Evolutionary conservation across 2,888 invertebrate species (phyloP).

Genomic region (Ornithoptera alexandrae): DNA sequence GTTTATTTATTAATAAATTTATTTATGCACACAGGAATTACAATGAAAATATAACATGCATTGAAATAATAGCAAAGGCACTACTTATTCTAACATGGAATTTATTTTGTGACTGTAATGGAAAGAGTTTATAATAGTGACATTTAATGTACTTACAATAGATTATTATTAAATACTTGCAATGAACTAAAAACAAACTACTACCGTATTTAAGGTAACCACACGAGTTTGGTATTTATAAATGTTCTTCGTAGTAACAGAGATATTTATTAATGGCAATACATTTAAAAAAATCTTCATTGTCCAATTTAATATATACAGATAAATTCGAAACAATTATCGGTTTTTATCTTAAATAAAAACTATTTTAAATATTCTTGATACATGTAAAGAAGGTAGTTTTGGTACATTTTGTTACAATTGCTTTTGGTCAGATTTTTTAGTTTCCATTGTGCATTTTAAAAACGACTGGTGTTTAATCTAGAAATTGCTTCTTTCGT

Average conservation of each 20-base stretch:
- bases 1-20: too few species aligned
- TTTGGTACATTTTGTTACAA: background rate
- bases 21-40: too few species aligned
- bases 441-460: constrained; percentile 1
- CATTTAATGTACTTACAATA: background rate
- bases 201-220: background rate
- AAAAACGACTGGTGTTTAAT: constrained; percentile 4
- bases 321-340: too few species aligned
- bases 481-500: constrained; percentile 20
- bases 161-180: constrained; percentile 9
- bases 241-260: background rate
- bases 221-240: background rate
- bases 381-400: background rate
- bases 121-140: too few species aligned
- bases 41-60: too few species aligned
- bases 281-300: background rate
- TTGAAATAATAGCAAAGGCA: too few species aligned
- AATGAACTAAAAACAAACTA: background rate
- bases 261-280: background rate
- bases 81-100: too few species aligned
- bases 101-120: too few species aligned
- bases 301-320: too few species aligned
- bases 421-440: background rate
- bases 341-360: background rate
- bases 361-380: background rate